Percentiles rank a stretch among this genome's conserved stretches.
Evolutionary conservation across 2,113 vertebrate species (phyloP).

Genomic region (Periophthalmus modestus): DNA sequence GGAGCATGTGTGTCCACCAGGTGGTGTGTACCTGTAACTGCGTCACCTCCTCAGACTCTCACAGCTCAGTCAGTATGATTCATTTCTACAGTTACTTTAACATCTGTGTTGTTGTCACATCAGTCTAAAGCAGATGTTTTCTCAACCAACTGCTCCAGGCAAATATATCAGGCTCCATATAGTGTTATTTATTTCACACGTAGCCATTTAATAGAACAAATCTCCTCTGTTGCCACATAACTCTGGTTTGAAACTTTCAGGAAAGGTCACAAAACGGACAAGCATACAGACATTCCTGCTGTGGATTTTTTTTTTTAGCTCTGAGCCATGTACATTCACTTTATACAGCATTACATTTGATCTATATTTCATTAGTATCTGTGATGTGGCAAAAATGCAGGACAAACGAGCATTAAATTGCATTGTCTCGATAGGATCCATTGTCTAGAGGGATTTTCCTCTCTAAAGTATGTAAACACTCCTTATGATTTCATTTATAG

Average conservation of each 20-base stretch:
- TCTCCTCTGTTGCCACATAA: not conserved
- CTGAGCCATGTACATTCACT: not conserved
- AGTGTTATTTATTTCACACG: not conserved
- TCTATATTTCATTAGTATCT: not conserved
- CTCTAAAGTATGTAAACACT: slow-evolving; percentile 2
- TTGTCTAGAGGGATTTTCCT: not conserved
- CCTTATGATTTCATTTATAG: slow-evolving; percentile 46
- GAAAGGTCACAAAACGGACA: not conserved
- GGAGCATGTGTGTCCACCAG: slow-evolving; percentile 44
- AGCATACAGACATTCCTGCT: not conserved
- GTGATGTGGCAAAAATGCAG: not conserved
- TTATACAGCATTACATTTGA: not conserved
- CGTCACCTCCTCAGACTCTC: slow-evolving; percentile 36
- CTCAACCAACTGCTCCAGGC: not conserved
- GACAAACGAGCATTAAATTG: not conserved
- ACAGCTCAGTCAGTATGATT: slow-evolving; percentile 37
- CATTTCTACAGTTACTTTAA: slow-evolving; percentile 17
- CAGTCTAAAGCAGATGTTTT: not conserved
- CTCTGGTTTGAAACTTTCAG: not conserved
- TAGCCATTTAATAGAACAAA: not conserved
- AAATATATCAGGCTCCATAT: not conserved
- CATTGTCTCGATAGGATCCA: not conserved
- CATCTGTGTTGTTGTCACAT: not conserved
- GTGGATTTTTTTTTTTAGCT: not conserved
- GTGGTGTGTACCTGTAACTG: slow-evolving; percentile 44